Base-by-base conservation (phyloP, 2,113 vertebrate species). In the Rhinopomastus cyanomelas region DNA sequence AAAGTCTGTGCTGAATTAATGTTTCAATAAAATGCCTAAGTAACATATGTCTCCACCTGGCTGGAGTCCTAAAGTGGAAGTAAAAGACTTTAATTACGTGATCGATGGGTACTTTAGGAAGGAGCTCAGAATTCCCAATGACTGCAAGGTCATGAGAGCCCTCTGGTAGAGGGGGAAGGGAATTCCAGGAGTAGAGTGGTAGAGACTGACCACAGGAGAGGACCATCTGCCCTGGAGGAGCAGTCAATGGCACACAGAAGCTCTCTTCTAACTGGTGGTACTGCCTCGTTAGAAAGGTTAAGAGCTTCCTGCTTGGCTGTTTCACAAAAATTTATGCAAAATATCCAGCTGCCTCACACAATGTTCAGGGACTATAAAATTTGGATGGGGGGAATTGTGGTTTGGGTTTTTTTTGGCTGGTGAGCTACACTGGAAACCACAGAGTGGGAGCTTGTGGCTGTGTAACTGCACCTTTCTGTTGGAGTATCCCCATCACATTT, bases 261-360 rank as follows among this genome's bases (percentile, higher is more conserved):
- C 64, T 18, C 76, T 11, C 5, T 36, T 42, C 81, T 37, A 32
- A 8, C 44, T 29, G 37, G 8, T 39, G 16, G 5, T 56, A 8
- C 19, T 23, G 18, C 48, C 53, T 32, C 25, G 51, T 39, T 29
- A 67, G 21, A 64, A 72, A 55, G 60, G 39, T 32, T 16, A 34
- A 72, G 39, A 53, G 37, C 36, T 74, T 52, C 0, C 1, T 71
- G 76, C 75, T 88, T 91, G 83, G 81, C 91, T 81, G 26, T 57
- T 49, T 91, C 61, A 69, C 64, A 92, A 20, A 75, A 90, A 91
- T 94, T 16, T 76, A 89, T 85, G 79, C 55, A 93, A 85, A 95
- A 37, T 34, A 77, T 34, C 67, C 75, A 88, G 77, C 64, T 95
- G 91, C 61, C 93, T 55, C 76, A 7, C 39, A 74, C 52, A 66